A percentile compares a stretch with the other conserved stretches of the same genome.
phyloP scores from a whole-genome alignment of 2,888 invertebrate genomes.

The Drosophila crucigera region DNA sequence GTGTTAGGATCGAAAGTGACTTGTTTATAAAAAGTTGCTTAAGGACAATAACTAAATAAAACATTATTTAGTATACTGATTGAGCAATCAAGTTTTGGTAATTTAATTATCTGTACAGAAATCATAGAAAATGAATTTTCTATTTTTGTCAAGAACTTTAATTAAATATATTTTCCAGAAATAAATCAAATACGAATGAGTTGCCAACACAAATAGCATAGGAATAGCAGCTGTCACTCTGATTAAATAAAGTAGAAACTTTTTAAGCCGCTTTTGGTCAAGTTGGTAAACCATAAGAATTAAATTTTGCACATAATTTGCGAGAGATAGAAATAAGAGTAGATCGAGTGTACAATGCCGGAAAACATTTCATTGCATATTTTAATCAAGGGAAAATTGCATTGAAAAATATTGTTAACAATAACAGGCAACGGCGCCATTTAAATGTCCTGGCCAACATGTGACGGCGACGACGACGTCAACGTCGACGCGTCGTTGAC shows the following conservation, averaged over 20 bases:
- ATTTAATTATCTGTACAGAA: not conserved
- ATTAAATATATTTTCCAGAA: slow-evolving; percentile 2
- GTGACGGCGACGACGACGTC: slow-evolving; percentile 30
- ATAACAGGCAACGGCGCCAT: slow-evolving; percentile 69
- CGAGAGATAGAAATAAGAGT: slow-evolving; percentile 32
- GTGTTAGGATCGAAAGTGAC: too few relatives aligned
- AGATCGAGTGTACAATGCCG: slow-evolving; percentile 27
- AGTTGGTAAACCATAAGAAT: slow-evolving; percentile 23
- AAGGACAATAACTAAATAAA: not conserved
- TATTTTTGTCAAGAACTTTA: not conserved
- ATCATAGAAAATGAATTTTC: not conserved
- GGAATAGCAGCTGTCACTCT: slow-evolving; percentile 7
- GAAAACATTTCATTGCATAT: slow-evolving; percentile 78
- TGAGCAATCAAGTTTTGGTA: not conserved
- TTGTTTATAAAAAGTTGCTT: too few relatives aligned
- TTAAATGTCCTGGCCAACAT: slow-evolving; percentile 66
- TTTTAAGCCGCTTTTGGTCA: slow-evolving; percentile 37
- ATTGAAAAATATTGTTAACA: slow-evolving; percentile 80
- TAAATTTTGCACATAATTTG: slow-evolving; percentile 40
- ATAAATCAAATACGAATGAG: slow-evolving; percentile 9
- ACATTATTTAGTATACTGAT: not conserved
- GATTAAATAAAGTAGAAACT: slow-evolving; percentile 42
- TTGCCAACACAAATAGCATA: slow-evolving; percentile 20
- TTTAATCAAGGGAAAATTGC: slow-evolving; percentile 78
- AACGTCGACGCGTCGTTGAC: slow-evolving; percentile 33